Conservation (phyloP, 2,113 vertebrate genomes). For the Capreolus pygargus region DNA sequence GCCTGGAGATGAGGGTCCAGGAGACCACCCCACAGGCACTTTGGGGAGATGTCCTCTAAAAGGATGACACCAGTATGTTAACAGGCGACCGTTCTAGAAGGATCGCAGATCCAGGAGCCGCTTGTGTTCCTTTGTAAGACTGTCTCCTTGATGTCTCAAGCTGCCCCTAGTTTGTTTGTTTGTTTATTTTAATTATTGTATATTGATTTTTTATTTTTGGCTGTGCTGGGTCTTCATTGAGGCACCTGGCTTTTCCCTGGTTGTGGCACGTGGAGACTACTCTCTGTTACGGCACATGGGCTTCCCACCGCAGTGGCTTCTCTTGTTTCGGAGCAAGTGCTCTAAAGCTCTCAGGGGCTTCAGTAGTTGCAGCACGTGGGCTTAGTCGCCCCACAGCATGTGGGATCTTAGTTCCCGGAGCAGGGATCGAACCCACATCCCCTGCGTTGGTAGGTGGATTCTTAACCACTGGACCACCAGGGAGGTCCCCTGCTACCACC, state of each 20-base stretch:
- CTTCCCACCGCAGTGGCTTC: background rate
- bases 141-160: background rate
- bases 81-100: background rate
- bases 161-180: background rate
- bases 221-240: background rate
- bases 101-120: background rate
- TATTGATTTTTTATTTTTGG: background rate
- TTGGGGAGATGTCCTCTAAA: background rate
- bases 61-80: background rate
- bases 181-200: background rate
- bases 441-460: background rate
- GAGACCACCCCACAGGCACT: fast-evolving
- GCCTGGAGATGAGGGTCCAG: background rate
- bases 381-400: background rate
- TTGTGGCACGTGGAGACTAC: background rate
- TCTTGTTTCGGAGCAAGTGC: background rate
- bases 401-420: background rate
- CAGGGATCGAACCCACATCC: background rate
- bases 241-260: background rate
- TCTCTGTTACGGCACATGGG: background rate
- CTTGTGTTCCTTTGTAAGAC: background rate
- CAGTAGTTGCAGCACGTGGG: fast-evolving
- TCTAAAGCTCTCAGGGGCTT: background rate
- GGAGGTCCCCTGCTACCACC: background rate
- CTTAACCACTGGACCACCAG: background rate